A percentile compares a stretch with the other conserved stretches of the same genome.
Evolutionary conservation across 2,888 invertebrate genomes (phyloP).

Genomic region (Carpatolechia fugitivella): DNA sequence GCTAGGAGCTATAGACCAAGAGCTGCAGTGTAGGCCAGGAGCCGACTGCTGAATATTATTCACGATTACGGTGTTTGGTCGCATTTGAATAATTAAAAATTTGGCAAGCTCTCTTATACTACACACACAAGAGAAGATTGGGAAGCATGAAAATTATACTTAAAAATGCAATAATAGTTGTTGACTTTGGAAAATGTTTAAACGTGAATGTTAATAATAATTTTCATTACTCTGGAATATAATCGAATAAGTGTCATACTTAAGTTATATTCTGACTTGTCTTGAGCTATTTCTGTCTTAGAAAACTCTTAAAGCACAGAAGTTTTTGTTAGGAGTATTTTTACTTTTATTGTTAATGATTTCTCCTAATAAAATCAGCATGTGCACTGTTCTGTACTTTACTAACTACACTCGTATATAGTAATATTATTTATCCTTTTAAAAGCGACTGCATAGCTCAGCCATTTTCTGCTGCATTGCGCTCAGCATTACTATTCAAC

Average conservation of each 20-base stretch:
- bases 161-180: too few species aligned
- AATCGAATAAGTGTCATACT: too few species aligned
- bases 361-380: too few species aligned
- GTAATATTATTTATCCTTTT: too few species aligned
- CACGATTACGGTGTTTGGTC: slow-evolving; percentile 20
- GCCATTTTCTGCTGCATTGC: slow-evolving; percentile 28
- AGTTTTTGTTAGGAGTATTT: neutral
- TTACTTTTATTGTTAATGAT: neutral
- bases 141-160: too few species aligned
- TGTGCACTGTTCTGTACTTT: too few species aligned
- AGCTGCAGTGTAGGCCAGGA: slow-evolving; percentile 2
- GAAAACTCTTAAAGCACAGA: neutral
- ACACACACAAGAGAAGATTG: neutral
- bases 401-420: too few species aligned
- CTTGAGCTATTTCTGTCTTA: too few species aligned
- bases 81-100: slow-evolving; percentile 32
- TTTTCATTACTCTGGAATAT: too few species aligned
- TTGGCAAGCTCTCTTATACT: slow-evolving; percentile 22
- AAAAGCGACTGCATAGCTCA: slow-evolving; percentile 18
- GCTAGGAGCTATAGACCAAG: neutral
- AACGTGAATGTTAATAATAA: too few species aligned
- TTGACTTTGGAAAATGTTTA: too few species aligned
- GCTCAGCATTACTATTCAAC: slow-evolving; percentile 11
- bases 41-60: slow-evolving; percentile 14
- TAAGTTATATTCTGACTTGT: too few species aligned